Evolutionary conservation across 1,140 invertebrate genomes (phyloP), one percentile per base, ranked within the genome.

Genomic region (Rhopalosiphum padi): DNA sequence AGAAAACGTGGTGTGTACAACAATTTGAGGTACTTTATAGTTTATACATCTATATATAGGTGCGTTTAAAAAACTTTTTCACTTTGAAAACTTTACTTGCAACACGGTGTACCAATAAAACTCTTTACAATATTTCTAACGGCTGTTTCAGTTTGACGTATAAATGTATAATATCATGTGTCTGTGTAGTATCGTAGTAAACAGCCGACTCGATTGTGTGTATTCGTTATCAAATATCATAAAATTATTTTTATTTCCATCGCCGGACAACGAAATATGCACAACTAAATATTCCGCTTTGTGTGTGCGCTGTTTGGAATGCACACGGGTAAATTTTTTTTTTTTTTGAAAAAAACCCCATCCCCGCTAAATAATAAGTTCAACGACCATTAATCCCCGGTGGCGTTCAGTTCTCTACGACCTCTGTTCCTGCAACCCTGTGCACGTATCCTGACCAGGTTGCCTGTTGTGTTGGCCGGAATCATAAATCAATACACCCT

Each of bases 391-490:
- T 92, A 82, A 92, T 46, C 68, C 43, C 68, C 25, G 60, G 90
- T n/a, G 30, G 51, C 22, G 90, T 95, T 95, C 43, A 95, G 95
- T 95, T 95, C 96, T 94, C 95, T 96, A 95, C 95, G 94, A 94
- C 60, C 94, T 94, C 94, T 94, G 94, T 87, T 46, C 60, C 93
- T 46, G 86, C 93, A 88, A 48, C 93, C 48, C 87, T 53, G 46
- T 37, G 91, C 41, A 25, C 41, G 37, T 85, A 86, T 55, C 91
- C 82, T 86, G 91, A 93, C 91, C 91, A 93, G 91, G 91, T 93
- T 93, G 91, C 91, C 91, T 85, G 91, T 92, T 92, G 91, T 93
- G 91, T 93, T 93, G 91, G 91, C 91, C 85, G 91, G 91, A 93
- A 93, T 93, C 91, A 93, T 93, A 93, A 93, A 93, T 93, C 91